phyloP scores from a whole-genome alignment of 2,797 vertebrate genomes.

The Geotria australis region DNA sequence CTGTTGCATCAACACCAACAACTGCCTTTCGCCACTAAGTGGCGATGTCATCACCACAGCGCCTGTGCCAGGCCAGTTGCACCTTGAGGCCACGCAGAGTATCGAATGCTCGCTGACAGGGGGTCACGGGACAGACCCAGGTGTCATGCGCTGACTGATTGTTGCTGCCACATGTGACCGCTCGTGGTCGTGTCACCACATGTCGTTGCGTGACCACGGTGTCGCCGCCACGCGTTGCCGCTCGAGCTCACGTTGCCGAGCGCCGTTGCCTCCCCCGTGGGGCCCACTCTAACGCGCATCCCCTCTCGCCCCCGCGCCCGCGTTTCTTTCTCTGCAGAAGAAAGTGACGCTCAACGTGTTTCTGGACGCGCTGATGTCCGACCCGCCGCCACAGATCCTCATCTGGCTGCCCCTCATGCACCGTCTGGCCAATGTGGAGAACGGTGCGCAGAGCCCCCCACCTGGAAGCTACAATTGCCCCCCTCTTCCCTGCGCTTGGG shows the following conservation, averaged over 20 bases:
- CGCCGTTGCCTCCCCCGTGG: neutral
- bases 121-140: no score
- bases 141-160: no score
- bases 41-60: no score
- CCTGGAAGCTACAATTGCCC: neutral
- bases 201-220: neutral
- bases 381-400: slow-evolving; percentile 89
- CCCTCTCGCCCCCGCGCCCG: slow-evolving; percentile 2
- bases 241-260: neutral
- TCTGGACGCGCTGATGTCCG: slow-evolving; percentile 85
- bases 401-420: slow-evolving; percentile 93
- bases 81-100: no score
- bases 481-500: neutral
- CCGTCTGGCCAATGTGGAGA: slow-evolving; percentile 81
- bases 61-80: no score
- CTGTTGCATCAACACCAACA: no score
- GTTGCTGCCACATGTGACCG: no score
- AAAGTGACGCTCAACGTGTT: slow-evolving; percentile 82
- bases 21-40: no score
- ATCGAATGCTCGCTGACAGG: no score
- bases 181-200: neutral
- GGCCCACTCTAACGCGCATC: no score
- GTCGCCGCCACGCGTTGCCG: neutral
- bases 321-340: slow-evolving; percentile 29
- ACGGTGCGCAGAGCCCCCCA: slow-evolving; percentile 36